These are phyloP conservation scores for Casuarius casuarius DNA, from an alignment of 2,113 vertebrate species.

Conservation along the genomic window DNA sequence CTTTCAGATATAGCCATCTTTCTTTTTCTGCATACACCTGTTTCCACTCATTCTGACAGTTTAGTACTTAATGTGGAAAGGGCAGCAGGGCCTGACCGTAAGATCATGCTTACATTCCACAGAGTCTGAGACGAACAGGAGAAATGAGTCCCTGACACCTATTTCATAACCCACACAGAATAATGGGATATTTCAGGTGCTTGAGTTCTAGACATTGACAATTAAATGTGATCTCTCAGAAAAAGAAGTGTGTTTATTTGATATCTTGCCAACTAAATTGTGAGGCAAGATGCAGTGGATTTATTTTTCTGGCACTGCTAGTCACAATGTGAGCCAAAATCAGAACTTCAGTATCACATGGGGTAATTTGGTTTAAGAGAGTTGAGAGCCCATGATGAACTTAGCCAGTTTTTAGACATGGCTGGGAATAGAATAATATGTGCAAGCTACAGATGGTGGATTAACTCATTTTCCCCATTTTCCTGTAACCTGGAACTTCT, in stretches of 20 bases:
- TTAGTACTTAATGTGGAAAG: constrained; percentile 61
- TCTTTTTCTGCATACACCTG: constrained; percentile 55
- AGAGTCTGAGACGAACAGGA: neutral
- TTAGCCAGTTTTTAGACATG: neutral
- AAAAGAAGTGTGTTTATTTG: neutral
- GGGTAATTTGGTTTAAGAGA: neutral
- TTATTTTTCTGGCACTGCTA: neutral
- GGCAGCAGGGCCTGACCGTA: constrained; percentile 46
- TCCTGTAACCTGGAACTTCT: neutral
- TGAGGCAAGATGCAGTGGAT: neutral
- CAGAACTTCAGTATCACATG: neutral
- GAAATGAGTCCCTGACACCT: constrained; percentile 12
- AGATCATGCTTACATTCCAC: constrained; percentile 58
- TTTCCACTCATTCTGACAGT: constrained; percentile 64
- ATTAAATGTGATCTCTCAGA: neutral
- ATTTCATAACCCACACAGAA: constrained; percentile 14
- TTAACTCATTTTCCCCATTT: neutral
- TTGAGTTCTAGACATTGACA: neutral
- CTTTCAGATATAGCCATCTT: constrained; percentile 27
- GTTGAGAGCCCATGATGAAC: neutral
- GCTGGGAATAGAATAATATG: neutral
- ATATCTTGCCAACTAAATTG: neutral
- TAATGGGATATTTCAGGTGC: neutral
- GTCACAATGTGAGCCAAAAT: neutral
- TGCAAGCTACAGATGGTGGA: neutral